These are phyloP conservation scores for Junco hyemalis DNA, from an alignment of 2,113 vertebrate species.

Conservation along the genomic window DNA sequence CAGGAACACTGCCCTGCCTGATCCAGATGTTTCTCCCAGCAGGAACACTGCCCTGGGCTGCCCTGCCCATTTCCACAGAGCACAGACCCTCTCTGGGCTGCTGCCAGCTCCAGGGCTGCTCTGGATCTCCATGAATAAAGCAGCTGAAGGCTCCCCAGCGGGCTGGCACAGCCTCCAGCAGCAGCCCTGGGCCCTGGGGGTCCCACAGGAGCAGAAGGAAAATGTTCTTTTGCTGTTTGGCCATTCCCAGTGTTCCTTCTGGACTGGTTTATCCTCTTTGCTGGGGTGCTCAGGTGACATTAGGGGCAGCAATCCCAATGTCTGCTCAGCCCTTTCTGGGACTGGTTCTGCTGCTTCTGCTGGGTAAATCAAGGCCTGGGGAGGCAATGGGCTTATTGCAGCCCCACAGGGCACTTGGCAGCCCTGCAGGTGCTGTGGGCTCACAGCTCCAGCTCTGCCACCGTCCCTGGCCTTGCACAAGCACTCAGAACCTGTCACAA, in stretches of 20 bases:
- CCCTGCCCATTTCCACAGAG: background rate
- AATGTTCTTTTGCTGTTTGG: rapidly evolving
- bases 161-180: background rate
- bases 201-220: background rate
- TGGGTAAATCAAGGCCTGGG: background rate
- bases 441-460: background rate
- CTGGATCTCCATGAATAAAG: background rate
- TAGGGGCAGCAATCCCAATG: background rate
- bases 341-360: background rate
- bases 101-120: background rate
- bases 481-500: background rate
- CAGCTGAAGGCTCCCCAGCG: background rate
- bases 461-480: background rate
- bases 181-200: background rate
- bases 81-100: background rate
- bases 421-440: background rate
- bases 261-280: rapidly evolving
- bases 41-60: background rate
- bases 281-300: background rate
- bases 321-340: background rate
- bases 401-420: background rate
- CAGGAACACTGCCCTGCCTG: background rate
- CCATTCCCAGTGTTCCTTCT: rapidly evolving
- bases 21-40: background rate
- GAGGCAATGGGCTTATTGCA: background rate